These are phyloP conservation scores for Heliconius eleuchia DNA, from an alignment of 1,140 invertebrate genomes.

Conservation along the genomic window DNA sequence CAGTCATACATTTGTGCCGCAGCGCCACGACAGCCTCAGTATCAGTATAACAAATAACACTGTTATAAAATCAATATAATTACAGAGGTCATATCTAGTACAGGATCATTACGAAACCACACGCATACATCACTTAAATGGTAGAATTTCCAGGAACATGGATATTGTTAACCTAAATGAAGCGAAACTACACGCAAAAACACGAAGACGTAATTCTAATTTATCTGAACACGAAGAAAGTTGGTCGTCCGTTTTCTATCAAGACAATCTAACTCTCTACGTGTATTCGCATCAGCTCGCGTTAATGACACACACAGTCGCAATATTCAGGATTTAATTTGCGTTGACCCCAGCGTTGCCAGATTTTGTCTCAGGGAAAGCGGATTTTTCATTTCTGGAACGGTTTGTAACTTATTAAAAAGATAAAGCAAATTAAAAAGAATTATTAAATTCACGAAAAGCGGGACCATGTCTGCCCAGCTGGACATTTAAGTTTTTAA, in stretches of 20 bases:
- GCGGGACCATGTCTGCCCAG: too few species aligned
- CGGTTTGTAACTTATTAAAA: too few species aligned
- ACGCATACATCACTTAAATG: not conserved
- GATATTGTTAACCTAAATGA: slow-evolving; percentile 3
- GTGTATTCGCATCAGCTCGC: slow-evolving; percentile 34
- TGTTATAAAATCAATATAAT: not conserved
- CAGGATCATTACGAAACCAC: not conserved
- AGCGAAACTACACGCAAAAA: slow-evolving; percentile 11
- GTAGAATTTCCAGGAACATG: not conserved
- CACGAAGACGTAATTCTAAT: slow-evolving; percentile 19
- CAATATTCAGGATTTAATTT: slow-evolving; percentile 35
- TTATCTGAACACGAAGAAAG: slow-evolving; percentile 25
- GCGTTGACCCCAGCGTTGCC: slow-evolving; percentile 19
- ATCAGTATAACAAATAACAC: not conserved
- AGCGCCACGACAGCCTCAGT: too few species aligned
- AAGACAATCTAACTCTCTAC: slow-evolving; percentile 39
- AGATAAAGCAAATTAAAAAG: too few species aligned
- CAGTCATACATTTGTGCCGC: too few species aligned
- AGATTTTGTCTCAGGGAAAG: too few species aligned
- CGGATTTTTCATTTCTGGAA: too few species aligned
- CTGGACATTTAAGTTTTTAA: too few species aligned
- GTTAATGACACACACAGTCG: slow-evolving; percentile 39
- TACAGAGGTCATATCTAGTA: not conserved
- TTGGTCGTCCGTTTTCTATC: slow-evolving; percentile 27
- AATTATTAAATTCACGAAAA: too few species aligned